Evolutionary conservation across 2,888 invertebrate genomes (phyloP).

Genomic region (Prenolepis imparis): DNA sequence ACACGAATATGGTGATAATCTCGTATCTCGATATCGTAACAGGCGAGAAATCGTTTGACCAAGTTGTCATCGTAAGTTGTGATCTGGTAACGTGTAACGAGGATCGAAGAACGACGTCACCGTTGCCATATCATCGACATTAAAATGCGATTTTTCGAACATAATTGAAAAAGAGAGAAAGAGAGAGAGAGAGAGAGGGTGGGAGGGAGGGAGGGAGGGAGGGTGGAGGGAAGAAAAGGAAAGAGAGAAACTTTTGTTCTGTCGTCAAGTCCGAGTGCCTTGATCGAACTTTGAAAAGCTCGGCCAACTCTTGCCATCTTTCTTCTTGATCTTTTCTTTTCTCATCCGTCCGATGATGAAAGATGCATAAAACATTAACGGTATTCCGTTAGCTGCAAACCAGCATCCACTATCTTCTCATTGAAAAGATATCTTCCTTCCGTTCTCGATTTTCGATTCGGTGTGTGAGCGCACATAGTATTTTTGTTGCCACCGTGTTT

Average conservation of each 20-base stretch:
- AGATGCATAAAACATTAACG: slow-evolving; percentile 75
- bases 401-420: slow-evolving; percentile 54
- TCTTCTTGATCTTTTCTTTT: slow-evolving; percentile 2
- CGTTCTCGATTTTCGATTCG: slow-evolving; percentile 26
- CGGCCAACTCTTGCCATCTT: slow-evolving; percentile 32
- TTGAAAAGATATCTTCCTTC: slow-evolving; percentile 69
- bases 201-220: neutral
- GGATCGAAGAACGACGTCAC: slow-evolving; percentile 31
- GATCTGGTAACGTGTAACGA: neutral
- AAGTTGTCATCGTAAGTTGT: slow-evolving; percentile 16
- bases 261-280: neutral
- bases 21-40: slow-evolving; percentile 21
- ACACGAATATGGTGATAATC: slow-evolving; percentile 19
- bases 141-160: slow-evolving; percentile 40
- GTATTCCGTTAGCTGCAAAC: slow-evolving; percentile 65
- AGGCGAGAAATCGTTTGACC: neutral
- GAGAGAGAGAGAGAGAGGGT: neutral
- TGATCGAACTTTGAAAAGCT: slow-evolving; percentile 37
- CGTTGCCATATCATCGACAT: neutral
- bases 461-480: neutral
- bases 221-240: too few relatives aligned
- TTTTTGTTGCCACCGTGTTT: slow-evolving; percentile 45
- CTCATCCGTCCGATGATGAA: slow-evolving; percentile 55
- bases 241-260: neutral
- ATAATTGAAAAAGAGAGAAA: neutral